Evolutionary conservation across 2,888 invertebrate genomes (phyloP).

Genomic region (Coenonympha arcania): DNA sequence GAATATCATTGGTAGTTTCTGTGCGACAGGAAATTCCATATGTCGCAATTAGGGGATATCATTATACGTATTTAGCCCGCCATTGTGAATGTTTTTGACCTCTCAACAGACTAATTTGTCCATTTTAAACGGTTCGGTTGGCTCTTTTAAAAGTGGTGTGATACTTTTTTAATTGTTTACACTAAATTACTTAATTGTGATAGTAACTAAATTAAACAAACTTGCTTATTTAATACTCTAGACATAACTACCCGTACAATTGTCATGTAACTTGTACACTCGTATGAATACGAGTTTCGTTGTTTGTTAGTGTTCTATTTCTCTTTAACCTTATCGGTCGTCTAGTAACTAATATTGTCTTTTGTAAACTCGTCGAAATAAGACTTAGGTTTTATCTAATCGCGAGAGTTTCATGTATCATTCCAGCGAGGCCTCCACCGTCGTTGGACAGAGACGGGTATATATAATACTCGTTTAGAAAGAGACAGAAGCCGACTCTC

Average conservation of each 20-base stretch:
- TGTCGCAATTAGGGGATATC: slow-evolving; percentile 36
- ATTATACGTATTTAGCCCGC: slow-evolving; percentile 49
- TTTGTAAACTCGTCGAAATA: not conserved
- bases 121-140: slow-evolving; percentile 13
- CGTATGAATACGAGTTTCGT: too few species aligned
- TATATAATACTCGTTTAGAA: slow-evolving; percentile 47
- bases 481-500: slow-evolving; percentile 40
- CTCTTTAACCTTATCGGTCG: not conserved
- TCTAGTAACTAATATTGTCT: not conserved
- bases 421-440: slow-evolving; percentile 23
- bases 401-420: slow-evolving; percentile 23
- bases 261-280: too few species aligned
- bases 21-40: slow-evolving; percentile 30
- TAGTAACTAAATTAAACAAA: too few species aligned
- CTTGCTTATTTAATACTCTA: too few species aligned
- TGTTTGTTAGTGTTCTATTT: too few species aligned
- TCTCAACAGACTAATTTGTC: slow-evolving; percentile 37
- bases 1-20: slow-evolving; percentile 21
- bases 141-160: too few species aligned
- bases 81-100: slow-evolving; percentile 45
- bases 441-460: slow-evolving; percentile 32
- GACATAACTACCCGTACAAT: too few species aligned
- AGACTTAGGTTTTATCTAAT: slow-evolving; percentile 25
- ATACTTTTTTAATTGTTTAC: too few species aligned
- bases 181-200: too few species aligned